These are phyloP conservation scores for Ceratina japonica DNA, from an alignment of 1,140 invertebrate species.

Conservation along the genomic window DNA sequence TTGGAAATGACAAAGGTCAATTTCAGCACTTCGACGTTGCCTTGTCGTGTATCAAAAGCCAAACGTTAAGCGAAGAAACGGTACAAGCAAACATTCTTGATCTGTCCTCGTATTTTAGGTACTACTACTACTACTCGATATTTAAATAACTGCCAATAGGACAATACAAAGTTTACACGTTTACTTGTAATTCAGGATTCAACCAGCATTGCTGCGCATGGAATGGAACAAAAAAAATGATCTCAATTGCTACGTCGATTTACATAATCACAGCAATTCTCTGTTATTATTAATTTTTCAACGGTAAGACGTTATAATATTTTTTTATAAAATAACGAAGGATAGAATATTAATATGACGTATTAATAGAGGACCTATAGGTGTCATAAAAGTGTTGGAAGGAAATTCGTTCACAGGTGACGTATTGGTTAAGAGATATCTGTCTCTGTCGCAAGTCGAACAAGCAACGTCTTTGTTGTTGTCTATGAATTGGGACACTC, in stretches of 20 bases:
- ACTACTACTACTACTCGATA: slow-evolving; percentile 71
- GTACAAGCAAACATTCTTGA: slow-evolving; percentile 83
- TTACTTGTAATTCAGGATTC: slow-evolving; percentile 71
- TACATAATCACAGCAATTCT: slow-evolving; percentile 77
- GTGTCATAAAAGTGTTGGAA: slow-evolving; percentile 76
- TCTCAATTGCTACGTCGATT: slow-evolving; percentile 74
- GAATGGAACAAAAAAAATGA: slow-evolving; percentile 82
- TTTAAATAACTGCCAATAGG: not conserved
- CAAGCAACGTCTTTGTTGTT: slow-evolving; percentile 85
- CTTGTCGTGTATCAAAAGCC: slow-evolving; percentile 84
- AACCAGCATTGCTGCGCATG: slow-evolving; percentile 81
- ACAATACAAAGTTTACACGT: slow-evolving; percentile 10
- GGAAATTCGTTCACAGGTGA: slow-evolving; percentile 79
- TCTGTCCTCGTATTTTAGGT: slow-evolving; percentile 86
- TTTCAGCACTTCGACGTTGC: slow-evolving; percentile 89
- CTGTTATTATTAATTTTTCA: slow-evolving; percentile 82
- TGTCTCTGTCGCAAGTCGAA: slow-evolving; percentile 83
- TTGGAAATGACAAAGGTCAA: slow-evolving; percentile 86
- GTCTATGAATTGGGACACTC: slow-evolving; percentile 86
- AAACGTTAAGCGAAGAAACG: slow-evolving; percentile 85
- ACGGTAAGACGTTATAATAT: slow-evolving; percentile 75
- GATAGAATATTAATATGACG: slow-evolving; percentile 29
- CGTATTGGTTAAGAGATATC: slow-evolving; percentile 84
- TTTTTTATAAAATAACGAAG: not conserved
- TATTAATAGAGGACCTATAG: slow-evolving; percentile 77